Conservation (phyloP, 92 coral and sea anemone species). For the Actinernus sp. region DNA sequence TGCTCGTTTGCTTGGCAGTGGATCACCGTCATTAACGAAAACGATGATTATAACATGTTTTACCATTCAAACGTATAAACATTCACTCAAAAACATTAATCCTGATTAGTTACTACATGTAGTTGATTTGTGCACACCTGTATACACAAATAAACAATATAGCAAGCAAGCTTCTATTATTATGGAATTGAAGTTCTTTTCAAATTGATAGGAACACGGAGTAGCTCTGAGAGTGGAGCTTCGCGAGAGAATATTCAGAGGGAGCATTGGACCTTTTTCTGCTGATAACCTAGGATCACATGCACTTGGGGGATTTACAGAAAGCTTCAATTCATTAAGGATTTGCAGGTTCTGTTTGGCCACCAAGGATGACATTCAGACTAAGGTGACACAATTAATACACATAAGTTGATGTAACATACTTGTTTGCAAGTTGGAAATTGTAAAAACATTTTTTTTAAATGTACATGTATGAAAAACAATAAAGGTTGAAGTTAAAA, state of each 20-base stretch:
- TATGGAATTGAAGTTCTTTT: neutral
- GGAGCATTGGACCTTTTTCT: conserved; percentile 72
- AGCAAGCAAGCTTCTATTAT: neutral
- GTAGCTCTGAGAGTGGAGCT: conserved; percentile 44
- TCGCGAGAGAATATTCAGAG: conserved; percentile 33
- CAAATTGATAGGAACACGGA: conserved; percentile 65
- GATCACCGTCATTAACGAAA: too few relatives aligned
- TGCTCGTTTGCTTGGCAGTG: too few relatives aligned
- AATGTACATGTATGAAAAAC: too few relatives aligned
- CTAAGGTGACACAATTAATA: conserved; percentile 25
- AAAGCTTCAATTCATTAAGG: conserved; percentile 57
- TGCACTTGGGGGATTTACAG: conserved; percentile 63
- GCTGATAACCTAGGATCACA: conserved; percentile 83
- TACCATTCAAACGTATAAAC: too few relatives aligned
- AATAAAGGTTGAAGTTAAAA: too few relatives aligned
- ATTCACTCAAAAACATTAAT: too few relatives aligned
- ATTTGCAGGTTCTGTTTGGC: conserved; percentile 78
- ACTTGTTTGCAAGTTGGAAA: too few relatives aligned
- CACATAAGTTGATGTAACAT: neutral
- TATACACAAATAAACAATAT: neutral
- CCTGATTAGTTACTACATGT: too few relatives aligned
- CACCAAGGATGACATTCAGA: conserved; percentile 63
- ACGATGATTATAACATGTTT: too few relatives aligned
- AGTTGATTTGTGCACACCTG: neutral
- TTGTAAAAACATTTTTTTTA: too few relatives aligned